These are phyloP conservation scores for Serranus cabrilla DNA, from an alignment of 2,797 vertebrate species.

Conservation along the genomic window DNA sequence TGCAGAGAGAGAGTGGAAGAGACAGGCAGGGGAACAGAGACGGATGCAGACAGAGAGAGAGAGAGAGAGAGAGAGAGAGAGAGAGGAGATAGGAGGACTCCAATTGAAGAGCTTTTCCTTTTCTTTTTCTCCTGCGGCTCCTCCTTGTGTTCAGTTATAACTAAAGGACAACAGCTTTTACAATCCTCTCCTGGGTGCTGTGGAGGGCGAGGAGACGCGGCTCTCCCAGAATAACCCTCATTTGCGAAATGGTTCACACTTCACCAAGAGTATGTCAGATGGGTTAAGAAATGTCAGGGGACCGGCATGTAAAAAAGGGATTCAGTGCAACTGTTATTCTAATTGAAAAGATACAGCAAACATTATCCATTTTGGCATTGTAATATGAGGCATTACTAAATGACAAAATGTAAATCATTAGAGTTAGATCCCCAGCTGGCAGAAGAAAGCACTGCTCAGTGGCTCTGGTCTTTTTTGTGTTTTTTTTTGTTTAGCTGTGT, in stretches of 20 bases:
- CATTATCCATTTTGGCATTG: conserved; percentile 47
- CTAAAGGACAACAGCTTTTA: conserved; percentile 80
- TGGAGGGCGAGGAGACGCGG: conserved; percentile 58
- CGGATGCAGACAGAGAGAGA: conserved; percentile 44
- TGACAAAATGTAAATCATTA: conserved; percentile 59
- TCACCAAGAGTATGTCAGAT: conserved; percentile 62
- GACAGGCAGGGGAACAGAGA: conserved; percentile 59
- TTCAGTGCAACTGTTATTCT: conserved; percentile 47
- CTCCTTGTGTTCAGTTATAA: conserved; percentile 61
- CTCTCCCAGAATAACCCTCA: conserved; percentile 74
- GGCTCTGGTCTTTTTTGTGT: conserved; percentile 13
- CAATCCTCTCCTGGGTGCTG: conserved; percentile 59
- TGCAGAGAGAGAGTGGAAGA: conserved; percentile 57
- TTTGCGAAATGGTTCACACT: conserved; percentile 73
- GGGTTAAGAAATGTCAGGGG: conserved; percentile 64
- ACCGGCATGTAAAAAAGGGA: conserved; percentile 51
- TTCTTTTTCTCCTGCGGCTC: conserved; percentile 59
- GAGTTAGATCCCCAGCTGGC: conserved; percentile 40
- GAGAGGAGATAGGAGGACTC: conserved; percentile 43
- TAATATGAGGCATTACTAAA: conserved; percentile 45
- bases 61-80: conserved; percentile 23
- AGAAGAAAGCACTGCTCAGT: conserved; percentile 30
- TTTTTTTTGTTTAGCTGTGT: conserved; percentile 39
- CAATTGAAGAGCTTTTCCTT: conserved; percentile 66
- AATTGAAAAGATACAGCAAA: conserved; percentile 63